Evolutionary conservation across 2,797 vertebrate species (phyloP).

Genomic region (Galago senegalensis): DNA sequence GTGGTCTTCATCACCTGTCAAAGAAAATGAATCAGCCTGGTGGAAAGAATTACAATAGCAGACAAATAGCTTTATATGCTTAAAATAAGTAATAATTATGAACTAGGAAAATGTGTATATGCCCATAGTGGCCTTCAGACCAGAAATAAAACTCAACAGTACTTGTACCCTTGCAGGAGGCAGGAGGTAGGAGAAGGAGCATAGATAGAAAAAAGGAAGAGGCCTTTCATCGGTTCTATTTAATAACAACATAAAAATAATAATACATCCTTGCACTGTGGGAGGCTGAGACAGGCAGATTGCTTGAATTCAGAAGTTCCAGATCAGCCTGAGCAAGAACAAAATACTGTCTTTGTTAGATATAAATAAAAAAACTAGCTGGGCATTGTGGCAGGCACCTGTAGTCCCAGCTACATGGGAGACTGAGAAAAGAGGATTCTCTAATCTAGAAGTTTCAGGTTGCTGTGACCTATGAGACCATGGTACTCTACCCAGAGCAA

Average conservation of each 20-base stretch:
- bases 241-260: background rate
- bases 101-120: background rate
- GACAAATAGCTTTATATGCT: background rate
- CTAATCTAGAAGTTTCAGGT: no score
- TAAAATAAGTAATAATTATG: background rate
- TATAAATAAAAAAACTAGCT: no score
- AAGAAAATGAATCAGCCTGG: background rate
- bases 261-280: background rate
- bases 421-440: no score
- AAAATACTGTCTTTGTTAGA: no score
- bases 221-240: background rate
- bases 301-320: no score
- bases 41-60: background rate
- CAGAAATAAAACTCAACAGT: background rate
- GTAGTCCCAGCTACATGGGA: no score
- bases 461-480: no score
- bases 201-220: background rate
- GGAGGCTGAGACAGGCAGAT: no score
- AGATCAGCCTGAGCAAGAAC: no score
- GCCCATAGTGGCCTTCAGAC: background rate
- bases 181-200: rapidly evolving
- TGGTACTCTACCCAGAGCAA: no score
- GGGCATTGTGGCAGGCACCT: no score
- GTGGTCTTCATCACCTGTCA: background rate
- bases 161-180: background rate